These are phyloP conservation scores for Malacosoma neustria DNA, from an alignment of 2,888 invertebrate species.

Conservation along the genomic window DNA sequence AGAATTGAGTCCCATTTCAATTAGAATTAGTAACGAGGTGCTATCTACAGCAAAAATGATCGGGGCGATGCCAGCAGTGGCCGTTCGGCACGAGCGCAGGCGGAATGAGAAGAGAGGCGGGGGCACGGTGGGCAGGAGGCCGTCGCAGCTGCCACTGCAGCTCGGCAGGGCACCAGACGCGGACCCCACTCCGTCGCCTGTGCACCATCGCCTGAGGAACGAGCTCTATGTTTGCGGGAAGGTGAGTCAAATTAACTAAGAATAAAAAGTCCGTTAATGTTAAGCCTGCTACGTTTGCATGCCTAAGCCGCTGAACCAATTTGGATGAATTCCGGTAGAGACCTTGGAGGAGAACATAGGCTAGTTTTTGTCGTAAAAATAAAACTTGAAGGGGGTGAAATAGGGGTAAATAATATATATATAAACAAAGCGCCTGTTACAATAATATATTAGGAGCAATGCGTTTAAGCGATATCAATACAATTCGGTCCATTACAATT, in stretches of 20 bases:
- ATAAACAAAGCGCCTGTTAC: too few species aligned
- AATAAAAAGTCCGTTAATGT: too few species aligned
- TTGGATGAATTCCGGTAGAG: too few species aligned
- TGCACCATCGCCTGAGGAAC: slow-evolving; percentile 71
- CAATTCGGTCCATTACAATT: too few species aligned
- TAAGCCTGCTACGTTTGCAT: too few species aligned
- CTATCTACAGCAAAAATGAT: slow-evolving; percentile 79
- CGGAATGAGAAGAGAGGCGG: slow-evolving; percentile 81
- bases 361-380: too few species aligned
- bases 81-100: slow-evolving; percentile 86
- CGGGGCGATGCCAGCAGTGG: slow-evolving; percentile 91
- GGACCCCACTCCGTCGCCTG: slow-evolving; percentile 79
- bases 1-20: slow-evolving; percentile 7
- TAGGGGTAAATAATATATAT: too few species aligned
- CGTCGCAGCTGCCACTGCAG: slow-evolving; percentile 79
- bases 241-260: slow-evolving; percentile 72
- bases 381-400: too few species aligned
- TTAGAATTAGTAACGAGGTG: slow-evolving; percentile 1
- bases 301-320: too few species aligned
- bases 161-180: slow-evolving; percentile 77
- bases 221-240: slow-evolving; percentile 84
- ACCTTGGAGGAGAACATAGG: too few species aligned
- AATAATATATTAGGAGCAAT: too few species aligned
- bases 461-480: too few species aligned
- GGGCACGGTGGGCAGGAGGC: slow-evolving; percentile 66